Evolutionary conservation across 2,797 vertebrate genomes (phyloP).

Genomic region (Leptodactylus fallax): DNA sequence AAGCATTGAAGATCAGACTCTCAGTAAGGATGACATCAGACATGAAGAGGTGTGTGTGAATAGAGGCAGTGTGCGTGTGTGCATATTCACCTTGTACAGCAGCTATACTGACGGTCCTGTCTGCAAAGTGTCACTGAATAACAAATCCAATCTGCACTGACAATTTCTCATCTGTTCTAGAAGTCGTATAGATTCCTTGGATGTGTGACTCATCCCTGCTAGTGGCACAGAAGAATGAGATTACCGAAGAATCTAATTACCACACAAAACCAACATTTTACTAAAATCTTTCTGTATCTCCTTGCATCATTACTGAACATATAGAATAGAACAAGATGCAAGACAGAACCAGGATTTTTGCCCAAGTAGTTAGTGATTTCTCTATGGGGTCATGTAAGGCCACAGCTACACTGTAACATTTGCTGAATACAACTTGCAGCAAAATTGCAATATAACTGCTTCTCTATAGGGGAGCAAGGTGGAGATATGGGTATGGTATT

Average conservation of each 20-base stretch:
- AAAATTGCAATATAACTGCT: neutral
- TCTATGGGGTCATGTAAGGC: neutral
- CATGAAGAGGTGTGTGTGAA: neutral
- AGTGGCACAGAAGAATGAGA: conserved; percentile 35
- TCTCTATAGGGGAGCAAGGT: neutral
- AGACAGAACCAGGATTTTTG: neutral
- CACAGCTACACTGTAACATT: too few relatives aligned
- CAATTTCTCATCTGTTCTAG: conserved; percentile 48
- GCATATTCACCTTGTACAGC: conserved; percentile 28
- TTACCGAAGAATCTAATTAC: conserved; percentile 53
- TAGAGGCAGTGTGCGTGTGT: neutral
- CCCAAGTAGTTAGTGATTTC: neutral
- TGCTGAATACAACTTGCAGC: neutral
- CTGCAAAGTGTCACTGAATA: conserved; percentile 10
- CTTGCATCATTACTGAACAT: neutral
- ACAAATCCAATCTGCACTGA: conserved; percentile 33
- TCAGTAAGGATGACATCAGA: neutral
- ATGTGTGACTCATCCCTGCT: conserved; percentile 53
- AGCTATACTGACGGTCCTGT: conserved; percentile 1
- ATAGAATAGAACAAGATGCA: neutral
- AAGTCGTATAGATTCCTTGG: conserved; percentile 8
- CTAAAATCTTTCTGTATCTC: conserved; percentile 10
- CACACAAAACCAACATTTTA: conserved; percentile 15
- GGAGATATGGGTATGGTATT: too few relatives aligned
- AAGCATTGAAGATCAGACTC: neutral